Percentiles rank a stretch among this genome's conserved stretches.
Evolutionary conservation across 2,797 vertebrate species (phyloP).

Genomic region (Falco rusticolus): DNA sequence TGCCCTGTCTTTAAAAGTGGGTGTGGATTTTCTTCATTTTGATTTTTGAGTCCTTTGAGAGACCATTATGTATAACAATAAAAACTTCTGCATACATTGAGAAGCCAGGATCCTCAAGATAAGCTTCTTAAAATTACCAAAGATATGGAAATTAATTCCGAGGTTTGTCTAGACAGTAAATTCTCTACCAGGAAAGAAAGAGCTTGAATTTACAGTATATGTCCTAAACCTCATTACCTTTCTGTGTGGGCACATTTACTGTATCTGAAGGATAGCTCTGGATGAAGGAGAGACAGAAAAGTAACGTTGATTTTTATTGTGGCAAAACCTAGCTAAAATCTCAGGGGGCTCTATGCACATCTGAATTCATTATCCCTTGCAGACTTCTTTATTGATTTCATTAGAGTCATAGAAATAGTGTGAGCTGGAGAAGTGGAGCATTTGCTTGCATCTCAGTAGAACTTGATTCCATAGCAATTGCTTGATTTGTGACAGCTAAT

Average conservation of each 20-base stretch:
- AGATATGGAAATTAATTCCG: background rate
- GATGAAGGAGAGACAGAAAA: background rate
- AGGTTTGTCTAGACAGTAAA: background rate
- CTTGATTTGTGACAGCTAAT: background rate
- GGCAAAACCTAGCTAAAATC: background rate
- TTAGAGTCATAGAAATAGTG: background rate
- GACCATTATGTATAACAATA: background rate
- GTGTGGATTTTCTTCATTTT: background rate
- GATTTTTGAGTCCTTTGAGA: background rate
- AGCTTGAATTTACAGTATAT: background rate
- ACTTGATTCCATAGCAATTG: background rate
- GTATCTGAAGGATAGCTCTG: background rate
- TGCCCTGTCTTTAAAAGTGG: background rate
- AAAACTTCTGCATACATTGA: background rate
- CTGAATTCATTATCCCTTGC: background rate
- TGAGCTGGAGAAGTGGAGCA: background rate
- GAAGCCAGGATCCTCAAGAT: background rate
- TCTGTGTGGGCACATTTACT: background rate
- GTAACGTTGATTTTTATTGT: background rate
- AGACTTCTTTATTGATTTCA: background rate
- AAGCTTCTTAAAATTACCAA: background rate
- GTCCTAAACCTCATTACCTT: background rate
- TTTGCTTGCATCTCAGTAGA: background rate
- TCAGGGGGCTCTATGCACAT: background rate
- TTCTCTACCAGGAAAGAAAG: background rate